Evolutionary conservation across 2,797 vertebrate species (phyloP), one percentile per base, ranked within the genome.

Genomic region (Phataginus tetradactyla): DNA sequence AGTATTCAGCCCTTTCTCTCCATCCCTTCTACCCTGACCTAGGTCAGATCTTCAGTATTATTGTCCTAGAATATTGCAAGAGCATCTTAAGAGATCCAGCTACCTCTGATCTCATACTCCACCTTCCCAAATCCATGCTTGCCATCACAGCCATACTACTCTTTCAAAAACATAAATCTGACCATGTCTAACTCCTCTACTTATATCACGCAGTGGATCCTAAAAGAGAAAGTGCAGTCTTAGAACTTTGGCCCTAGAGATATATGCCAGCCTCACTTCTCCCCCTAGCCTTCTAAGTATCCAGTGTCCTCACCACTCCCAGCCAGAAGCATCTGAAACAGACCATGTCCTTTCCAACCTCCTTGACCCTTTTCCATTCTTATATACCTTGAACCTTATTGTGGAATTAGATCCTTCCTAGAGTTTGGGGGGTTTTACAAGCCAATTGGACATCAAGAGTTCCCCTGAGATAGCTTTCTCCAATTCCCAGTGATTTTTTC

Each of bases 161-260:
- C 20, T 63, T 91, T 93, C 21, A 89, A 81, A 94, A 78, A 32
- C 34, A 80, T 75, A 88, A 85, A 83, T 75, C 18, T 61, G 49
- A 78, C 10, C 18, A 68, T 45, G 11, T 66, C 63, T 66, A 77
- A 51, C 39, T 81, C 29, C 45, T 81, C 61, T 89, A 29, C 85
- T 89, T 92, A 57, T 81, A 77, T 59, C 29, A 61, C 75, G 6
- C 7, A 85, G 74, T 53, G 59, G 9, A 8, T 23, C 23, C 45
- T 79, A 57, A 34, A 23, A 34, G 15, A 75, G 55, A 79, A 84
- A 94, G 63, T 17, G 10, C 32, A 68, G 32, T 49, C 17, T 86
- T 39, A 61, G 23, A 12, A 86, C 66, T 14, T 25, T 64, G 53
- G 29, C 23, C 27, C 55, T 83, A 57, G 29, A 57, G 45, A 77